These are phyloP conservation scores for Galaxias olidus DNA, from an alignment of 2,797 vertebrate genomes.

Conservation along the genomic window DNA sequence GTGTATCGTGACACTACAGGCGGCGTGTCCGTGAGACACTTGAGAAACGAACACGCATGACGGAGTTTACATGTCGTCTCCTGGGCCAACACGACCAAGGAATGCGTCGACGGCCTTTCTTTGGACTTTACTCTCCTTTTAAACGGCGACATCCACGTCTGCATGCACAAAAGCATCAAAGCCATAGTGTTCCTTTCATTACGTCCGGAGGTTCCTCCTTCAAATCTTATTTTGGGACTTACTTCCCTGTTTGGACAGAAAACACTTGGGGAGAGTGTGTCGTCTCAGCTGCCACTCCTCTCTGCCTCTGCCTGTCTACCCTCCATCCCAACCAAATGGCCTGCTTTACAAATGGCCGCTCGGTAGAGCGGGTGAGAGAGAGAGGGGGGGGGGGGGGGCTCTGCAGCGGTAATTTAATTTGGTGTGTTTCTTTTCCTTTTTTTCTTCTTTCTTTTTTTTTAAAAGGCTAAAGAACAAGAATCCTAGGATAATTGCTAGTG, in stretches of 20 bases:
- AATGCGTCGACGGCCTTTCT: no score
- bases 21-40: no score
- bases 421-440: conserved; percentile 56
- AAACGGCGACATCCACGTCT: neutral
- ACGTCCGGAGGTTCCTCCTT: conserved; percentile 14
- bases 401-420: conserved; percentile 71
- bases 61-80: neutral
- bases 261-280: conserved; percentile 20
- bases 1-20: no score
- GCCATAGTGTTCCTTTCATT: conserved; percentile 1
- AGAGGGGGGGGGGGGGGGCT: conserved; percentile 30
- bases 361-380: conserved; percentile 37
- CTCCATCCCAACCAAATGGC: conserved; percentile 34
- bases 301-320: conserved; percentile 12
- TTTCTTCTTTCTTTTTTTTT: conserved; percentile 33
- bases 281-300: conserved; percentile 34
- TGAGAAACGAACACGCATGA: neutral
- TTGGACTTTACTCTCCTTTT: neutral
- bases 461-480: conserved; percentile 48
- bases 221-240: conserved; percentile 25
- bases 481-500: conserved; percentile 62
- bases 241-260: conserved; percentile 21
- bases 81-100: neutral
- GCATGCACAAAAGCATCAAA: conserved; percentile 5
- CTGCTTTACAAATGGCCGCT: conserved; percentile 50